phyloP scores from a whole-genome alignment of 2,113 vertebrate genomes.

The Girardinichthys multiradiatus region DNA sequence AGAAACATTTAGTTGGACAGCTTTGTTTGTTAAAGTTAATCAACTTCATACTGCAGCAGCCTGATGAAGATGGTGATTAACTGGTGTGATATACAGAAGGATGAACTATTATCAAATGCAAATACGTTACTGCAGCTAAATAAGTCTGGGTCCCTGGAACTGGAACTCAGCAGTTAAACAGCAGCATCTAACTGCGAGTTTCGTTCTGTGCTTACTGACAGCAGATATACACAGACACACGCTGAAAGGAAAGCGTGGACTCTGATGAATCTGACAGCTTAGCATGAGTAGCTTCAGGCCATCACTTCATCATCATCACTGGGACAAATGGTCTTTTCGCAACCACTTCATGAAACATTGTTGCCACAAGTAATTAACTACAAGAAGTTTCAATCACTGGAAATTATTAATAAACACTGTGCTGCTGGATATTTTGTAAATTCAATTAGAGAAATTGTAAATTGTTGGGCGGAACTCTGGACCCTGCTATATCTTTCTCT shows the following conservation, averaged over 20 bases:
- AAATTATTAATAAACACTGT: neutral
- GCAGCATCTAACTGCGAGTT: neutral
- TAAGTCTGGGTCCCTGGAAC: neutral
- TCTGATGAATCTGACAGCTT: too few relatives aligned
- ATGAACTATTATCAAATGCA: neutral
- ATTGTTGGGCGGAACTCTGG: neutral
- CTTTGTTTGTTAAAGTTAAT: too few relatives aligned
- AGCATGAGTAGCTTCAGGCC: neutral
- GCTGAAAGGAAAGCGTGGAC: too few relatives aligned
- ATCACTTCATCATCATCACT: neutral
- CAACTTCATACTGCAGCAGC: too few relatives aligned
- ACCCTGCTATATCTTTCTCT: slow-evolving; percentile 8
- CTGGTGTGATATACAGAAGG: neutral
- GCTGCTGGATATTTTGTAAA: neutral
- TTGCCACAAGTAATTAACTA: neutral
- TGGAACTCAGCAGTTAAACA: neutral
- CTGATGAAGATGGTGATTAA: neutral
- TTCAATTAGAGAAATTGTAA: neutral
- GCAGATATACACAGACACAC: neutral
- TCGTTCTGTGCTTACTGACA: neutral
- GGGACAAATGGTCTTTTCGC: neutral
- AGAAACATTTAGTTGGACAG: too few relatives aligned
- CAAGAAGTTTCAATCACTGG: neutral
- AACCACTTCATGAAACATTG: neutral
- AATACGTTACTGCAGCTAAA: neutral